Percentiles rank a stretch among this genome's conserved stretches.
Conservation (phyloP, 2,888 invertebrate species). For the Lysandra bellargus region DNA sequence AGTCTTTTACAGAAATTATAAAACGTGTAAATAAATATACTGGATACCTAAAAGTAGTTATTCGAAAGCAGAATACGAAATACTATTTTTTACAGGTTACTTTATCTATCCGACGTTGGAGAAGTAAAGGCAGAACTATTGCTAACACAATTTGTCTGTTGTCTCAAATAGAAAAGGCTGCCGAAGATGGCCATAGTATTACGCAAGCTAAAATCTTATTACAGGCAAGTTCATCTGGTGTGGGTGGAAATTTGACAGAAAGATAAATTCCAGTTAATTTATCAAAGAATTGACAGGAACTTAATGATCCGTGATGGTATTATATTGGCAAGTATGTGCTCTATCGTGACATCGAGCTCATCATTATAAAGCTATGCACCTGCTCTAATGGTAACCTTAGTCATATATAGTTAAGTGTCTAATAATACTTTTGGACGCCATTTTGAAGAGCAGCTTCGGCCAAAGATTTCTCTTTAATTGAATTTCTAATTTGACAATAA, state of each 20-base stretch:
- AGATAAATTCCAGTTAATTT: constrained; percentile 41
- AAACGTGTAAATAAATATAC: no score
- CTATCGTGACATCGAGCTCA: not conserved
- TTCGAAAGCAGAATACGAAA: not conserved
- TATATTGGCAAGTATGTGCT: constrained; percentile 30
- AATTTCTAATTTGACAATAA: no score
- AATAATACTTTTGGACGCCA: not conserved
- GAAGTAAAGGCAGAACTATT: not conserved
- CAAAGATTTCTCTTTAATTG: no score
- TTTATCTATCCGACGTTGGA: not conserved
- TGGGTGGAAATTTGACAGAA: constrained; percentile 41
- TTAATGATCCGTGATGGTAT: constrained; percentile 40
- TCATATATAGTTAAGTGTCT: not conserved
- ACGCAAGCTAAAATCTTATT: constrained; percentile 31
- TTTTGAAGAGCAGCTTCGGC: not conserved
- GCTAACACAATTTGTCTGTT: constrained; percentile 12
- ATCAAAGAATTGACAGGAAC: constrained; percentile 41
- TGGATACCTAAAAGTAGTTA: no score
- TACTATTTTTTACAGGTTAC: not conserved
- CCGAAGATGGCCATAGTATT: constrained; percentile 2
- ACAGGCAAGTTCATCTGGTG: constrained; percentile 33
- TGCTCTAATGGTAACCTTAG: not conserved
- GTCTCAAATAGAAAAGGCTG: constrained; percentile 19
- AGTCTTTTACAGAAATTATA: no score
- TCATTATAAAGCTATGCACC: not conserved